These are phyloP conservation scores for Epizoanthus stellaris DNA, from an alignment of 92 coral and sea anemone species.

Conservation along the genomic window DNA sequence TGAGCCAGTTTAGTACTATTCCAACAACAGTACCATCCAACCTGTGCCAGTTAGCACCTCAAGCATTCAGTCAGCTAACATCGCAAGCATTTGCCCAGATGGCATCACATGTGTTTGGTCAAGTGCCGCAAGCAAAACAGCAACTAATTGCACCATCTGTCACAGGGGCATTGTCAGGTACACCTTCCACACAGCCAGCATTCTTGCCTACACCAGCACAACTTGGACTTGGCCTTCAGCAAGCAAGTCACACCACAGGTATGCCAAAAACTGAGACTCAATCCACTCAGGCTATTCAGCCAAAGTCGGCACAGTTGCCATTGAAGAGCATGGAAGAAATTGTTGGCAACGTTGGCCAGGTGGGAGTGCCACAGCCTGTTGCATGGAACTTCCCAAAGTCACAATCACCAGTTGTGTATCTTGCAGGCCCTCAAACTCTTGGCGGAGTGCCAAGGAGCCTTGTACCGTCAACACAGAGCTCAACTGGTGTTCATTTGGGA, in stretches of 20 bases:
- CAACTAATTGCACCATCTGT: background rate
- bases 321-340: constrained; percentile 91
- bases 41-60: constrained; percentile 20
- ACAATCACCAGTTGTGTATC: constrained; percentile 79
- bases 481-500: constrained; percentile 17
- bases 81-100: constrained; percentile 29
- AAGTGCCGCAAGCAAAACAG: constrained; percentile 42
- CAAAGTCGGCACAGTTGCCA: constrained; percentile 70
- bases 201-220: constrained; percentile 16
- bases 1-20: constrained; percentile 35
- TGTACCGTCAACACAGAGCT: constrained; percentile 50
- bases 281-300: constrained; percentile 29
- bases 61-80: background rate
- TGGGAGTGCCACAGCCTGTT: constrained; percentile 60
- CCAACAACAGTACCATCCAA: constrained; percentile 22
- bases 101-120: constrained; percentile 37
- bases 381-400: constrained; percentile 70
- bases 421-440: constrained; percentile 87
- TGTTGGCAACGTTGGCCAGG: constrained; percentile 79
- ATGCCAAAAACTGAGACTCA: constrained; percentile 33
- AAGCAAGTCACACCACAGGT: constrained; percentile 21
- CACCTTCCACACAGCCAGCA: background rate
- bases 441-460: constrained; percentile 86
- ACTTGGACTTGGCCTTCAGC: constrained; percentile 12
- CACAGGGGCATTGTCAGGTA: background rate